Evolutionary conservation across 1,140 invertebrate genomes (phyloP).

Genomic region (Atta cephalotes): DNA sequence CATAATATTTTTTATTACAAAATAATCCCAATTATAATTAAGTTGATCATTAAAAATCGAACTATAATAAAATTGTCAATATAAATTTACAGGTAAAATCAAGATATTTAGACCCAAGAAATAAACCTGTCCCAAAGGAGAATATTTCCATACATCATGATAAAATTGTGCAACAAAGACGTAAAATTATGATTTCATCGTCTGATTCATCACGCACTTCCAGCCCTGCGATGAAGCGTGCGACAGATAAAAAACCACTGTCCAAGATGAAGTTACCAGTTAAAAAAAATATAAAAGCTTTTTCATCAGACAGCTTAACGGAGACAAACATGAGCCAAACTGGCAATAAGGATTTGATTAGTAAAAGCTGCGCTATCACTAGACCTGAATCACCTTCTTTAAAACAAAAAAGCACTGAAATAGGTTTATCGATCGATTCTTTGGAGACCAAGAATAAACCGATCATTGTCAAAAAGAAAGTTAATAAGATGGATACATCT

Average conservation of each 20-base stretch:
- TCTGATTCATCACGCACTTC: constrained; percentile 89
- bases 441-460: constrained; percentile 86
- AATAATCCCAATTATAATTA: not conserved
- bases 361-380: constrained; percentile 85
- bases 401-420: constrained; percentile 82
- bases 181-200: constrained; percentile 86
- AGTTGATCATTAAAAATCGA: not conserved
- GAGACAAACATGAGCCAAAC: constrained; percentile 81
- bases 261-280: constrained; percentile 83
- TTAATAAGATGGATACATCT: constrained; percentile 81
- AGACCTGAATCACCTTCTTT: constrained; percentile 84
- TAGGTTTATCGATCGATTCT: constrained; percentile 86
- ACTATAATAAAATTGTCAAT: not conserved
- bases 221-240: constrained; percentile 89
- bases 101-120: constrained; percentile 87
- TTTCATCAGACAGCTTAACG: constrained; percentile 87
- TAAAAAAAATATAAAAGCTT: constrained; percentile 83
- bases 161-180: constrained; percentile 79
- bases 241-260: constrained; percentile 80
- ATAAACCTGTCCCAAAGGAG: constrained; percentile 80
- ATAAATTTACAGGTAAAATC: constrained; percentile 85
- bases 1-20: not conserved
- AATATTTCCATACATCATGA: constrained; percentile 75
- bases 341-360: constrained; percentile 75
- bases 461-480: constrained; percentile 81